Evolutionary conservation across 2,113 vertebrate species (phyloP), one percentile per base, ranked within the genome.

Genomic region (Suncus etruscus): DNA sequence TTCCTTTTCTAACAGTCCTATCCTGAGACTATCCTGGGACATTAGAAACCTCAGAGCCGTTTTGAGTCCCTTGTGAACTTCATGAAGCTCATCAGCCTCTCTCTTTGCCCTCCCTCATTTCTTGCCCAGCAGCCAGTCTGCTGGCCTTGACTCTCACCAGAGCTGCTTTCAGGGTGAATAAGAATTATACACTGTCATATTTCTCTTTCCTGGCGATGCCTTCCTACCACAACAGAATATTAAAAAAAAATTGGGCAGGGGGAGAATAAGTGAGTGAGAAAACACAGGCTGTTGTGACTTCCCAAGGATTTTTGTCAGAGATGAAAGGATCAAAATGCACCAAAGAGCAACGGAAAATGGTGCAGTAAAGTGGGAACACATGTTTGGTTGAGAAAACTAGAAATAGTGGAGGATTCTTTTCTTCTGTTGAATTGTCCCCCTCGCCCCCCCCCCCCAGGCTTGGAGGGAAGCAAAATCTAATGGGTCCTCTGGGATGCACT

Each of bases 281-380:
- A 68, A 47, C 48, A 48, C 84, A 45, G 84, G 87, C 91, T 73
- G 50, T 39, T 73, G 76, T 77, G 93, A 87, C 85, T 85, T 86
- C 66, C 92, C 91, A 93, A 92, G 95, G 91, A 91, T 77, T 90
- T 90, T 80, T 90, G 87, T 95, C 79, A 75, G 92, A 86, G 88
- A 92, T 77, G 50, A 78, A 91, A 93, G 84, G 83, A 75, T 87
- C 91, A 54, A 51, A 79, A 65, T 66, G 15, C 51, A 63, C 72
- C 54, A 76, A 66, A 78, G 3, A 88, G 92, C 87, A 89, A 54
- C 80, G 83, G 84, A 92, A 96, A 95, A 45, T 68, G 61, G 47
- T 63, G 50, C 31, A 32, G 39, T 86, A 70, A 92, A 95, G 72
- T 78, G 77, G 73, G 87, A 91, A 77, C 96, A 95, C 69, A 77